Conservation (phyloP, 2,888 invertebrate species). For the Epsilonema sp. region DNA sequence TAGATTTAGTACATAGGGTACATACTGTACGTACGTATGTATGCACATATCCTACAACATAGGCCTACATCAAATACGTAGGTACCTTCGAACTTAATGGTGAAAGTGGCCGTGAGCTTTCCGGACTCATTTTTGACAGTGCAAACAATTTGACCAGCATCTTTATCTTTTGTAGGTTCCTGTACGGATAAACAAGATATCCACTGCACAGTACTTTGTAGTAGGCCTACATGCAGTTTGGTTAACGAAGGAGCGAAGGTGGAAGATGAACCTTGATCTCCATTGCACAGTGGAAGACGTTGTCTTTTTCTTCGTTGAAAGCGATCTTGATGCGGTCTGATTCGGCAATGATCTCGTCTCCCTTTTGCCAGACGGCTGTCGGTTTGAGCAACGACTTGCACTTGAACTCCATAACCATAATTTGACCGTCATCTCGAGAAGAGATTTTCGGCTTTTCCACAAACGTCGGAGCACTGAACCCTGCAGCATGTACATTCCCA, state of each 20-base stretch:
- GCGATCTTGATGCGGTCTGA: slow-evolving; percentile 27
- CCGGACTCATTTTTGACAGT: slow-evolving; percentile 30
- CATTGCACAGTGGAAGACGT: slow-evolving; percentile 23
- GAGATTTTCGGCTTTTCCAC: slow-evolving; percentile 96
- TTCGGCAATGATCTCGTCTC: slow-evolving; percentile 43
- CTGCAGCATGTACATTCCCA: slow-evolving; percentile 11
- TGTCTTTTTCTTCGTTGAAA: slow-evolving; percentile 18
- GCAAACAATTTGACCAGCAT: slow-evolving; percentile 29
- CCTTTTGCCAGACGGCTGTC: slow-evolving; percentile 81
- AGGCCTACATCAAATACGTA: no score
- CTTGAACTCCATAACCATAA: slow-evolving; percentile 87
- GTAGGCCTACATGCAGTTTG: no score
- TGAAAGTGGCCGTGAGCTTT: slow-evolving; percentile 29
- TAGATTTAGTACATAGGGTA: no score
- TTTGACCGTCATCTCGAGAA: slow-evolving; percentile 87
- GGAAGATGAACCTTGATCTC: slow-evolving; percentile 26
- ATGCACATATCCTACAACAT: no score
- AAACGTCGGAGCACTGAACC: slow-evolving; percentile 52
- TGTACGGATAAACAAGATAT: no score
- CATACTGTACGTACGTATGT: no score
- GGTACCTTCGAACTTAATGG: slow-evolving; percentile 28
- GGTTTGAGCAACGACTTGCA: slow-evolving; percentile 80
- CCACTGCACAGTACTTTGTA: no score
- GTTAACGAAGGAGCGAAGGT: no score
- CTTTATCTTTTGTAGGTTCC: slow-evolving; percentile 67